Conservation (phyloP, 2,888 invertebrate genomes). For the Margaritifera margaritifera region DNA sequence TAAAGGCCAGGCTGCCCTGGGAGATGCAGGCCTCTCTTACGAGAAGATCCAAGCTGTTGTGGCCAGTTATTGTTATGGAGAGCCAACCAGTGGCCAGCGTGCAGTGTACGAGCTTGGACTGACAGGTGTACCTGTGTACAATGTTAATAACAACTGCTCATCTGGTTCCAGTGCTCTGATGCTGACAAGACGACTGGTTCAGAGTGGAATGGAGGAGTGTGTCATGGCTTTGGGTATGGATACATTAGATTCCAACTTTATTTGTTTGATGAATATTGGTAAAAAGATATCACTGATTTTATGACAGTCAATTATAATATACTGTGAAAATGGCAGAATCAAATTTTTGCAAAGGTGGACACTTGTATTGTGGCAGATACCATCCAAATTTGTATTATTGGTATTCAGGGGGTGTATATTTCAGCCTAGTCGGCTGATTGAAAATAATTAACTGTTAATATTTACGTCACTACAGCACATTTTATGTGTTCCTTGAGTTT, state of each 20-base stretch:
- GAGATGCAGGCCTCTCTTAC: slow-evolving; percentile 58
- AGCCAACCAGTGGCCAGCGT: slow-evolving; percentile 79
- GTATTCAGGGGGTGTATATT: no score
- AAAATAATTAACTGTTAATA: no score
- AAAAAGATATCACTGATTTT: no score
- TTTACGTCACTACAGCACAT: no score
- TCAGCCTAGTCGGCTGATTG: no score
- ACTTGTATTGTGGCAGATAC: no score
- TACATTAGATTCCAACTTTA: not conserved
- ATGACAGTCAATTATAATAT: no score
- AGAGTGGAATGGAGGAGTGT: slow-evolving; percentile 61
- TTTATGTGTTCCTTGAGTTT: no score
- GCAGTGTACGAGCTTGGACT: slow-evolving; percentile 94
- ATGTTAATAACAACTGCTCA: slow-evolving; percentile 68
- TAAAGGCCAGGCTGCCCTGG: slow-evolving; percentile 53
- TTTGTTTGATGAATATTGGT: slow-evolving; percentile 2
- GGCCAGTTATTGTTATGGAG: slow-evolving; percentile 70
- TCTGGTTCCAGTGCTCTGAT: slow-evolving; percentile 65
- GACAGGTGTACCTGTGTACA: slow-evolving; percentile 71
- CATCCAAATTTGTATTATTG: no score
- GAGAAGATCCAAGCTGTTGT: slow-evolving; percentile 58
- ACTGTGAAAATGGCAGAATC: not conserved
- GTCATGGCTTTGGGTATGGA: slow-evolving; percentile 63
- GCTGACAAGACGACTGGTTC: slow-evolving; percentile 57
- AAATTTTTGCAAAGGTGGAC: no score